A percentile compares a stretch with the other conserved stretches of the same genome.
These are phyloP conservation scores for Nemapogon koenigi DNA, from an alignment of 2,888 invertebrate species.

Conservation along the genomic window DNA sequence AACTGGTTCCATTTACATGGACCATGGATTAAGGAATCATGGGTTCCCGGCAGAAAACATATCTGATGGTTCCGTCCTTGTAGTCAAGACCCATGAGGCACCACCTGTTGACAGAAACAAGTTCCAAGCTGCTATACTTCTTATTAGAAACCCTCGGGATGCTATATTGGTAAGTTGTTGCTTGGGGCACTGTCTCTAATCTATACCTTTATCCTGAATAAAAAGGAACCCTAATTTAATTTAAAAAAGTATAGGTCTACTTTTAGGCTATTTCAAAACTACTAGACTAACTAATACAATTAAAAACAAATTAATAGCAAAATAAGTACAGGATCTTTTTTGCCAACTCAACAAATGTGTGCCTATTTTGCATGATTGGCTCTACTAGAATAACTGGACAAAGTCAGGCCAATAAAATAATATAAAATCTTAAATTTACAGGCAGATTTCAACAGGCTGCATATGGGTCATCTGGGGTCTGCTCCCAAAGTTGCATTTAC, in stretches of 20 bases:
- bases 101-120: conserved; percentile 64
- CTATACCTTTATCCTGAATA: too few species aligned
- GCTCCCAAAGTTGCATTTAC: conserved; percentile 65
- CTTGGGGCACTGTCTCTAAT: too few species aligned
- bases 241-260: too few species aligned
- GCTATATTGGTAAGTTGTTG: conserved; percentile 63
- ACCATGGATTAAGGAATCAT: conserved; percentile 77
- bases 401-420: neutral
- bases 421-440: conserved; percentile 21
- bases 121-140: conserved; percentile 72
- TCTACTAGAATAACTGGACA: neutral
- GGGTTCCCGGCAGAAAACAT: conserved; percentile 83
- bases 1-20: conserved; percentile 84
- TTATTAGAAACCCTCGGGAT: conserved; percentile 75
- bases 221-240: too few species aligned
- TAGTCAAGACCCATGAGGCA: conserved; percentile 82
- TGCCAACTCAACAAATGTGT: too few species aligned
- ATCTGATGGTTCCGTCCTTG: conserved; percentile 75
- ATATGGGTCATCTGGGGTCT: conserved; percentile 81
- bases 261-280: too few species aligned
- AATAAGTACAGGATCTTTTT: too few species aligned
- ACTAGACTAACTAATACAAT: too few species aligned
- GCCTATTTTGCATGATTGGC: too few species aligned
- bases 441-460: conserved; percentile 82
- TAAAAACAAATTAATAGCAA: too few species aligned